A percentile compares a stretch with the other conserved stretches of the same genome.
These are phyloP conservation scores for Catharus fuscescens DNA, from an alignment of 2,113 vertebrate species.

Conservation along the genomic window DNA sequence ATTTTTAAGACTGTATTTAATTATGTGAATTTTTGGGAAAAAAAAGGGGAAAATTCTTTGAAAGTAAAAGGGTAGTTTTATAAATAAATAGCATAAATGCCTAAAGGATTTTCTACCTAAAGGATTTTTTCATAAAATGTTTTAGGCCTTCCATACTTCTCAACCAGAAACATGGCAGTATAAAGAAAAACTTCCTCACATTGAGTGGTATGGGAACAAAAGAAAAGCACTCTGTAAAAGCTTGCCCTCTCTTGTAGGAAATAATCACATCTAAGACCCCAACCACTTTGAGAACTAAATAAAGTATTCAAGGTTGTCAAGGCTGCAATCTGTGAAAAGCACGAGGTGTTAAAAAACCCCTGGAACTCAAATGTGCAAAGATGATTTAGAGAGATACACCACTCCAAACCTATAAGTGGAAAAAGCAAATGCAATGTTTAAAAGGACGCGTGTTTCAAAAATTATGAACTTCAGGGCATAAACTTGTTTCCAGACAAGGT, in stretches of 20 bases:
- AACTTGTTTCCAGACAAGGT: background rate
- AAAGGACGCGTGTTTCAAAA: background rate
- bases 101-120: background rate
- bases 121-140: background rate
- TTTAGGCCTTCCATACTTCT: background rate
- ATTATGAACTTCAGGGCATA: background rate
- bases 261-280: background rate
- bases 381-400: background rate
- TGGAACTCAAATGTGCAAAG: background rate
- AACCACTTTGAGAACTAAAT: background rate
- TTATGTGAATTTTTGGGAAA: background rate
- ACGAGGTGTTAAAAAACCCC: background rate
- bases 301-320: background rate
- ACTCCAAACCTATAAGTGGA: background rate
- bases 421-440: constrained; percentile 10
- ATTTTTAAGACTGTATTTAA: background rate
- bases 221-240: background rate
- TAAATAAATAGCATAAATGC: background rate
- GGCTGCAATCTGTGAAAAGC: background rate
- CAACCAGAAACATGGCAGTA: background rate
- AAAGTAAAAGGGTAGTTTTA: background rate
- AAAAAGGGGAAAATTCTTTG: background rate
- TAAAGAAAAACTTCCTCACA: background rate
- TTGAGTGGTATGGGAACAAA: background rate
- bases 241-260: background rate